Base-by-base conservation (phyloP, 2,797 vertebrate species). In the Gallinago nigripennis region DNA sequence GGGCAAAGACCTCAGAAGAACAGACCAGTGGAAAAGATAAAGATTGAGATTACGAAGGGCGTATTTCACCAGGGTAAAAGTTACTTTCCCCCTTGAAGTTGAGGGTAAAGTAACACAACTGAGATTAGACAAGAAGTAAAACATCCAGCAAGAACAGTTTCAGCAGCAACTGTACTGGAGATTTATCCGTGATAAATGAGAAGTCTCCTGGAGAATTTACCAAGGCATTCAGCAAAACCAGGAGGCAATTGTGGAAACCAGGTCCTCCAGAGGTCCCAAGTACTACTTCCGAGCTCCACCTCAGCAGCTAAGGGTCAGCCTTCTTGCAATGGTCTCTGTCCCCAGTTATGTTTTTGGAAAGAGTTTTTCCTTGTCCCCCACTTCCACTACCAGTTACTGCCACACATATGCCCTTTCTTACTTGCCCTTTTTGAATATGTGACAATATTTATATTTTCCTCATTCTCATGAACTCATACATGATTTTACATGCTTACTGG, bases 261-360 rank as follows among this genome's bases (percentile, higher is more conserved):
- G 25, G 23, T 19, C 20, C 24, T 66, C 24, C 58, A 33, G 64
- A 71, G 12, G 12, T 31, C 39, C 35, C 3, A 46, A 24, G 15
- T 12, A 33, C 4, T 11, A 30, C 60, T 25, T 21, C 21, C 30
- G n/a, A 51, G 56, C 35, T 39, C n/a, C 2, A 2, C 12, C 51
- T 33, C 41, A 16, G 24, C 66, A n/a, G 54, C 23, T 30, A 50
- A 31, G 31, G 31, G 19, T 61, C 72, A 63, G 37, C 14, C 50
- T 53, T 43, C 41, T 45, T 0, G 0, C 73, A 66, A 11, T 3
- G 21, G 16, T 7, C 28, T 80, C 31, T 66, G 25, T 24, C 19
- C 69, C 28, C 45, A 51, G 16, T 39, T 12, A 71, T 14, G 19
- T 35, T 75, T 19, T 43, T 0, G 0, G 35, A 8, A 73, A 70